Percentiles rank a stretch among this genome's conserved stretches.
These are phyloP conservation scores for Muscicapa comitata DNA, from an alignment of 2,797 vertebrate genomes.

Conservation along the genomic window DNA sequence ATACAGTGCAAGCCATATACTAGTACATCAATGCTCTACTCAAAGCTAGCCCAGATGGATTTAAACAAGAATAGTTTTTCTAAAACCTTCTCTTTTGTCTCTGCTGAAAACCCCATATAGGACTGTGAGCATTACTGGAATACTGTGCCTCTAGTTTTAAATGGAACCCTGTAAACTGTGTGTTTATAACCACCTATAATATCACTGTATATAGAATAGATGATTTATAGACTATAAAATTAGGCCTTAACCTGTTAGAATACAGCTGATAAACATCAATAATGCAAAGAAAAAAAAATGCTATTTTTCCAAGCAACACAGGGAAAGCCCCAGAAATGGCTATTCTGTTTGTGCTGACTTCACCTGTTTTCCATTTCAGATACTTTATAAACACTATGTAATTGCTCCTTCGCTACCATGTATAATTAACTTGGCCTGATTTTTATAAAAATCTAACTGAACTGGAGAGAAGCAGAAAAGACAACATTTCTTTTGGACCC, in stretches of 20 bases:
- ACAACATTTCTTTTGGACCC: neutral
- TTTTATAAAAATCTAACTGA: neutral
- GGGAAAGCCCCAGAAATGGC: neutral
- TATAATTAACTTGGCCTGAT: neutral
- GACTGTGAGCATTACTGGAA: neutral
- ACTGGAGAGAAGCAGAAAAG: neutral
- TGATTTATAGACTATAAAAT: neutral
- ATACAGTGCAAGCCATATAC: neutral
- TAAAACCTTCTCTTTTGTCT: constrained; percentile 55
- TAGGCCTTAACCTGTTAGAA: neutral
- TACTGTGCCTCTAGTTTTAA: neutral
- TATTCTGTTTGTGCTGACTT: neutral
- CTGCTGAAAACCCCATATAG: constrained; percentile 27
- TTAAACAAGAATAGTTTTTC: constrained; percentile 56
- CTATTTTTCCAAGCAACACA: neutral
- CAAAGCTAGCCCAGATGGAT: constrained; percentile 34
- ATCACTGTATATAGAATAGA: neutral
- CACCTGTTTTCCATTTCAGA: neutral
- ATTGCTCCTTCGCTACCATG: neutral
- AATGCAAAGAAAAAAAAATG: neutral
- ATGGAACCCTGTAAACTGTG: neutral
- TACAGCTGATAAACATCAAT: neutral
- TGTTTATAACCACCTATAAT: neutral
- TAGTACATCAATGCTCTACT: neutral
- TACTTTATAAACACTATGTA: neutral